Base-by-base conservation (phyloP, 2,888 invertebrate genomes). In the Drosophila merina region DNA sequence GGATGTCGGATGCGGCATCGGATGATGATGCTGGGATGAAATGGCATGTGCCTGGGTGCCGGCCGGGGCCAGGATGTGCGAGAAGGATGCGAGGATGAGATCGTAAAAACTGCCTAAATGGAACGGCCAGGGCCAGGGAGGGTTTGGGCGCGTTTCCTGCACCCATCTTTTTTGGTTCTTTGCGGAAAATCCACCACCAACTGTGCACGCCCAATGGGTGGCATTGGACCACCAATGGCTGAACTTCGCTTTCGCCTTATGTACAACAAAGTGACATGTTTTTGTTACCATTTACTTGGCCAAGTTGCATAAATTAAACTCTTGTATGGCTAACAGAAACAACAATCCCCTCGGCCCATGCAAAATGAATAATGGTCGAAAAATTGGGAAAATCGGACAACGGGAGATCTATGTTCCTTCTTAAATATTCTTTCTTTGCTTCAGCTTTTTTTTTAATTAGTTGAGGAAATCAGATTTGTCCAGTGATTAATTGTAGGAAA, bases 171-270 rank as follows among this genome's bases (percentile, higher is more conserved):
- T 9, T 57, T 40, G 30, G 26, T 42, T 52, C 74, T 68, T 66
- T 68, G 72, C 68, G 59, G 77, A 66, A 77, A 75, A 71, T 54
- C 72, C 72, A 71, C 72, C 72, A 66, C 72, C 72, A 72, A 59
- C 72, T 56, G 72, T 36, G 72, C 10, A 47, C 55, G 26, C 81
- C 81, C 84, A 70, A 78, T 81, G 80, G 84, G 81, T 84, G 84
- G 79, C 71, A 69, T 66, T 66, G 67, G 79, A 66, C 82, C 79
- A 82, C 86, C 86, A 84, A 84, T 85, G 85, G 85, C 78, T 86
- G 85, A 72, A 59, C 66, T 63, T 66, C 56, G 74, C 59, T 58
- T 66, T 57, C 60, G 60, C 49, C 69, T 77, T 86, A 84, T 84
- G 76, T 79, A 77, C 76, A 80, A 76, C 76, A 75, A 45, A 10